These are phyloP conservation scores for Zaprionus vittiger DNA, from an alignment of 1,140 invertebrate genomes.

Conservation along the genomic window DNA sequence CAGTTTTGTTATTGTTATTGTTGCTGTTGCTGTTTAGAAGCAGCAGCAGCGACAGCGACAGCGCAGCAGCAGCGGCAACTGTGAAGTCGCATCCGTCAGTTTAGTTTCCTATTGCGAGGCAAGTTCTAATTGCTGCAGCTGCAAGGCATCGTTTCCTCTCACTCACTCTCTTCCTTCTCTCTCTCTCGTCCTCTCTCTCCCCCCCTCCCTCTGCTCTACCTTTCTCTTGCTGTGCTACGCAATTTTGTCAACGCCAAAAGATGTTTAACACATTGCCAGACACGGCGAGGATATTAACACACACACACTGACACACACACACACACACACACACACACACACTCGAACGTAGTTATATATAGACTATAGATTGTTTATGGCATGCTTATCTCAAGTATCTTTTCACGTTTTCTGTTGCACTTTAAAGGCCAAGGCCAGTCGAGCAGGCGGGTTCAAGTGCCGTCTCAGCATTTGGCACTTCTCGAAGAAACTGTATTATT, in stretches of 20 bases:
- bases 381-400: conserved; percentile 21
- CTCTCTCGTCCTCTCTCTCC: neutral
- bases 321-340: conserved; percentile 1
- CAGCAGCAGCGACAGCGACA: conserved; percentile 29
- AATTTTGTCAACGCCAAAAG: conserved; percentile 80
- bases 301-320: conserved; percentile 17
- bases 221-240: conserved; percentile 32
- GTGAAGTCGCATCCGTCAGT: conserved; percentile 67
- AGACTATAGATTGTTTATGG: conserved; percentile 53
- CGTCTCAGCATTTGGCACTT: conserved; percentile 7
- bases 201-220: no score
- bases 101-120: conserved; percentile 63
- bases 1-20: conserved; percentile 50
- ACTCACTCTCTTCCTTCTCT: neutral
- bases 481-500: conserved; percentile 22
- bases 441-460: conserved; percentile 3
- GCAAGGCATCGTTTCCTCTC: conserved; percentile 37
- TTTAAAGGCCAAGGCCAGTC: conserved; percentile 47
- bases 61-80: conserved; percentile 26
- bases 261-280: conserved; percentile 77
- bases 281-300: conserved; percentile 7
- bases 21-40: conserved; percentile 27
- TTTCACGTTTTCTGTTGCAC: neutral
- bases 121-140: conserved; percentile 76
- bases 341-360: neutral